Evolutionary conservation across 1,140 invertebrate species (phyloP), one percentile per base, ranked within the genome.

Genomic region (Phthorimaea operculella): DNA sequence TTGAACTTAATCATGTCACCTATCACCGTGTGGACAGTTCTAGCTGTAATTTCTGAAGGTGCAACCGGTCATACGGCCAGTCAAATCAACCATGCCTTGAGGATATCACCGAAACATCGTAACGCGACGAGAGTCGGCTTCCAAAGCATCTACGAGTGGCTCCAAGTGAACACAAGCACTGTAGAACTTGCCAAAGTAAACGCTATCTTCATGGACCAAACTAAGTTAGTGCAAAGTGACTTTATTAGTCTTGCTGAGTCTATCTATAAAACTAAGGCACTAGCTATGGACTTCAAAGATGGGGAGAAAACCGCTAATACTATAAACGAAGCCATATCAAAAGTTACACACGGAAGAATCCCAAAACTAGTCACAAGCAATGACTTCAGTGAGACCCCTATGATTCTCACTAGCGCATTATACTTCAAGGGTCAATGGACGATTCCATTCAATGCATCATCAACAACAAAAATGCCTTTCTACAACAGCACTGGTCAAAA

Each of bases 401-500:
- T 95, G 60, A 75, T 96, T 2, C 71, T 96, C 15, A 90, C 92
- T 0, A 95, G 93, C 65, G 90, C 91, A 0, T 76, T 96, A 15
- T 94, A 92, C 70, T 96, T 97, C 80, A 95, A 94, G 84, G 94
- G 93, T 10, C 81, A 87, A 33, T 97, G 95, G 95, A 86, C 88
- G 51, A 79, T 87, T 5, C 88, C 90, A 0, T 96, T 97, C 64
- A 89, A 94, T 68, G 64, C 68, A n/a, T 73, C 83, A 0, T 67
- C 63, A 0, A 96, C 94, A n/a, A 66, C 60, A 16, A 72, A 63
- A 55, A 76, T 84, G 51, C 60, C 78, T 0, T 91, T 91, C 58
- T 88, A 79, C 52, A 80, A 88, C 58, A 87, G 88, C 47, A 67
- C 78, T 12, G 85, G 82, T 6, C 72, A 77, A 3, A 66, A 74